A percentile compares a stretch with the other conserved stretches of the same genome.
Conservation (phyloP, 1,140 invertebrate species). For the Bombus haemorrhoidalis region DNA sequence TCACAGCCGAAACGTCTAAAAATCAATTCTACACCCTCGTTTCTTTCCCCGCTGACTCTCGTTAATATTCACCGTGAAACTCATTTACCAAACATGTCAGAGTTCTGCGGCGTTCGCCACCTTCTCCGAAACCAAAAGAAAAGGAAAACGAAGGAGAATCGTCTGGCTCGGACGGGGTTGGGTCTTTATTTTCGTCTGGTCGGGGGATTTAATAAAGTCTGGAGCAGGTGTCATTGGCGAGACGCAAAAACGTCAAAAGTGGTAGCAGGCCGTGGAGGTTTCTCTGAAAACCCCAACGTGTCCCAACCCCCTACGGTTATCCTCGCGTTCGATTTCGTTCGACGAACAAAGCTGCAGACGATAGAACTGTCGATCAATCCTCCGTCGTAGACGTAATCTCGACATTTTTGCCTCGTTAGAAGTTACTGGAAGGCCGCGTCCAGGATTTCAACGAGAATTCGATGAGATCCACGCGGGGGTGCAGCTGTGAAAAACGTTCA, state of each 20-base stretch:
- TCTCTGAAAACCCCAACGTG: neutral
- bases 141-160: neutral
- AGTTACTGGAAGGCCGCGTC: neutral
- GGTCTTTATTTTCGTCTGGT: constrained; percentile 11
- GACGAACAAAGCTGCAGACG: constrained; percentile 42
- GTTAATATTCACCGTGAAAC: constrained; percentile 28
- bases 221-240: constrained; percentile 46
- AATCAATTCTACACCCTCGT: constrained; percentile 17
- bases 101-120: neutral
- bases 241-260: constrained; percentile 43
- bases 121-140: neutral
- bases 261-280: neutral
- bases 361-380: constrained; percentile 52
- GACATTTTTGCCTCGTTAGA: constrained; percentile 49
- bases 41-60: neutral
- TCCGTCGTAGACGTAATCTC: constrained; percentile 36
- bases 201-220: constrained; percentile 47
- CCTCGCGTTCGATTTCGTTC: constrained; percentile 24
- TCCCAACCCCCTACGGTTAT: neutral
- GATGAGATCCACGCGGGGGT: neutral
- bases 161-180: neutral
- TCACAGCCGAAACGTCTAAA: neutral
- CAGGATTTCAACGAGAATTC: constrained; percentile 18
- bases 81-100: constrained; percentile 32
- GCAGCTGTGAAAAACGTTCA: neutral